Percentiles rank a stretch among this genome's conserved stretches.
Conservation (phyloP, 2,888 invertebrate genomes). For the Hirtodrosophila duncani region DNA sequence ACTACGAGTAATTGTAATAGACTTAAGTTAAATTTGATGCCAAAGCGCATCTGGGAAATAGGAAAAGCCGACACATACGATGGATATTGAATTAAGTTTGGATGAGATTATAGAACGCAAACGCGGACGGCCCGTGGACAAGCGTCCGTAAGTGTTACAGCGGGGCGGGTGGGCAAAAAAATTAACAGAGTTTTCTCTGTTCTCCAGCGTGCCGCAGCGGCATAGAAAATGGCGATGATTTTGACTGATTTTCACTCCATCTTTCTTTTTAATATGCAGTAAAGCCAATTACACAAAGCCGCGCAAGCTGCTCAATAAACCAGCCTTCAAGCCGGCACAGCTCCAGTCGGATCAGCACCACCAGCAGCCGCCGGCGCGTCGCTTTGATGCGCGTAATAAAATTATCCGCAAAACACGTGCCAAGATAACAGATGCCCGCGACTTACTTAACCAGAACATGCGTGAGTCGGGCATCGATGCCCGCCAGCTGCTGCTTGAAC, state of each 20-base stretch:
- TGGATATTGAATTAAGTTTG: constrained; percentile 50
- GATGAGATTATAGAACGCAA: constrained; percentile 56
- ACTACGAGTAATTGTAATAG: too few relatives aligned
- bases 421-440: constrained; percentile 88
- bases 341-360: constrained; percentile 1
- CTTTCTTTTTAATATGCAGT: background rate
- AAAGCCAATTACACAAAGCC: constrained; percentile 26
- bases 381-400: constrained; percentile 85
- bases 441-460: constrained; percentile 87
- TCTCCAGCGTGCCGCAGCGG: background rate
- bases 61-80: background rate
- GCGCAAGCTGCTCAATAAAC: constrained; percentile 39
- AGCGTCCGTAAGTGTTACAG: constrained; percentile 45
- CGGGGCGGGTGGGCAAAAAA: background rate
- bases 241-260: background rate
- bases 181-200: constrained; percentile 10
- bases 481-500: constrained; percentile 84
- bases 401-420: constrained; percentile 88
- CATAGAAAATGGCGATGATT: constrained; percentile 50
- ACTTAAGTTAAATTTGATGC: too few relatives aligned
- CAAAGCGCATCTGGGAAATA: too few relatives aligned
- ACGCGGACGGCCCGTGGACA: constrained; percentile 33
- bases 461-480: constrained; percentile 85
- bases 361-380: constrained; percentile 30
- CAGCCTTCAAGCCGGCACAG: constrained; percentile 33